These are phyloP conservation scores for Philopotamus ludificatus DNA, from an alignment of 1,140 invertebrate genomes.

Conservation along the genomic window DNA sequence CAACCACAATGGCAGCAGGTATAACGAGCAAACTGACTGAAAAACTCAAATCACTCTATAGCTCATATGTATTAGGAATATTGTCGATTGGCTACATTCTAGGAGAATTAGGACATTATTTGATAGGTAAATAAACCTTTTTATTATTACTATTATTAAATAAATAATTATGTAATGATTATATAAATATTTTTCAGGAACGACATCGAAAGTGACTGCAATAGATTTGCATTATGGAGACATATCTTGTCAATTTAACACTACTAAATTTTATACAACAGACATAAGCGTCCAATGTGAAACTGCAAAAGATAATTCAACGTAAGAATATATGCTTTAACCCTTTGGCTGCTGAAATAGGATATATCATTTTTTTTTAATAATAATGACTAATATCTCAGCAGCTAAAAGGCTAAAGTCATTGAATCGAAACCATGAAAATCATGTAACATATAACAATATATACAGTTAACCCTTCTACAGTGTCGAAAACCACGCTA, in stretches of 20 bases:
- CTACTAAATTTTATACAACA: constrained; percentile 55
- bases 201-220: constrained; percentile 81
- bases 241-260: constrained; percentile 79
- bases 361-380: background rate
- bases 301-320: constrained; percentile 61
- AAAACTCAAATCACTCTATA: constrained; percentile 69
- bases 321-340: constrained; percentile 52
- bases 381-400: background rate
- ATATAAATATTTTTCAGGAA: constrained; percentile 49
- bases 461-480: too few relatives aligned
- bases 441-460: too few relatives aligned
- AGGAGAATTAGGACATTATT: constrained; percentile 82
- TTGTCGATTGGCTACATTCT: constrained; percentile 80
- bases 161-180: background rate
- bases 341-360: background rate
- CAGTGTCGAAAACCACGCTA: too few relatives aligned
- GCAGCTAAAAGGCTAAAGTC: too few relatives aligned
- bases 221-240: constrained; percentile 86
- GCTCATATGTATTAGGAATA: constrained; percentile 72
- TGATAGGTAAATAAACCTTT: constrained; percentile 65
- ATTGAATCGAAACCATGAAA: too few relatives aligned
- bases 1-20: constrained; percentile 16
- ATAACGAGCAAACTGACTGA: constrained; percentile 46
- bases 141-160: background rate
- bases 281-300: constrained; percentile 68